Percentiles rank a stretch among this genome's conserved stretches.
These are phyloP conservation scores for Hermetia illucens DNA, from an alignment of 1,140 invertebrate species.

Conservation along the genomic window DNA sequence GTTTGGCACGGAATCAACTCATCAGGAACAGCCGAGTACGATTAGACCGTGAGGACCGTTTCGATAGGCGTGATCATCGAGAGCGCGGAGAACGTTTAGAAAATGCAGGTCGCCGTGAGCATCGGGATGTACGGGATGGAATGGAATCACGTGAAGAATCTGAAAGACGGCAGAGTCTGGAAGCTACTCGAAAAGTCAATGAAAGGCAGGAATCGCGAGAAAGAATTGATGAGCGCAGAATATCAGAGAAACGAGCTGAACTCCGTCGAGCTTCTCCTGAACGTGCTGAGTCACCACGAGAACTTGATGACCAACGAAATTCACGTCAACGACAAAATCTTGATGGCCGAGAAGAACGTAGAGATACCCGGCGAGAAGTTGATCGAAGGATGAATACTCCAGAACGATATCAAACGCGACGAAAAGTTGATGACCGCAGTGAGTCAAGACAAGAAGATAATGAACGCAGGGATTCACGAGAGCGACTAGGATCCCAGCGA, in stretches of 20 bases:
- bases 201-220: neutral
- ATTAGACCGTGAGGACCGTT: too few relatives aligned
- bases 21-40: too few relatives aligned
- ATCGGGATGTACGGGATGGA: too few relatives aligned
- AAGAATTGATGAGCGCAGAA: neutral
- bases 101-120: too few relatives aligned
- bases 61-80: too few relatives aligned
- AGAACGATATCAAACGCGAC: neutral
- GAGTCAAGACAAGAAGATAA: neutral
- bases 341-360: neutral
- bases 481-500: neutral
- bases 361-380: neutral
- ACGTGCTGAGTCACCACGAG: neutral
- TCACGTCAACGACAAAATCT: neutral
- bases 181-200: neutral
- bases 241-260: neutral
- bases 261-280: neutral
- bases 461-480: neutral
- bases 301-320: neutral
- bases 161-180: too few relatives aligned
- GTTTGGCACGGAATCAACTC: too few relatives aligned
- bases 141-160: too few relatives aligned
- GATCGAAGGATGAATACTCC: neutral
- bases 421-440: neutral
- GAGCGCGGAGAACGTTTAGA: too few relatives aligned